These are phyloP conservation scores for Oithona nana DNA, from an alignment of 2,888 invertebrate genomes.

Conservation along the genomic window DNA sequence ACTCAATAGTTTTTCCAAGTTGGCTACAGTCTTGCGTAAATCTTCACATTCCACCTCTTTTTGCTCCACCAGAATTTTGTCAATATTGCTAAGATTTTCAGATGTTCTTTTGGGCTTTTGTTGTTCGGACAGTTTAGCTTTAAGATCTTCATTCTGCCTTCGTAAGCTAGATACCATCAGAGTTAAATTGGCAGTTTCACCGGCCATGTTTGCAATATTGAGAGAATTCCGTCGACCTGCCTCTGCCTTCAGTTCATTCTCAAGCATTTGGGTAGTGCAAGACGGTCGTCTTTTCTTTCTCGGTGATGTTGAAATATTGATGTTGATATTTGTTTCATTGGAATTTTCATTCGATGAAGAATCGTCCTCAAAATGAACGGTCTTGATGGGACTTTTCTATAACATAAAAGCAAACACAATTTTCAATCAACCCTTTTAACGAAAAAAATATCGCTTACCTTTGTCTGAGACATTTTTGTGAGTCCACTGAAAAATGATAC, in stretches of 20 bases:
- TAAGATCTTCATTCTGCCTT: conserved; percentile 29
- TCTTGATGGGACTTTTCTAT: background rate
- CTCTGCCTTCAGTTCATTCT: background rate
- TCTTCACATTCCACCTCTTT: background rate
- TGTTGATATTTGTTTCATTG: background rate
- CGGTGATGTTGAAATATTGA: background rate
- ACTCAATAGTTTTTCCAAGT: conserved; percentile 18
- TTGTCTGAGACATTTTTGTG: too few relatives aligned
- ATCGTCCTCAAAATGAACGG: background rate
- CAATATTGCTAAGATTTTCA: background rate
- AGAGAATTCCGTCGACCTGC: background rate
- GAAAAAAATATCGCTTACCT: too few relatives aligned
- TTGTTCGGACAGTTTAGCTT: conserved; percentile 28
- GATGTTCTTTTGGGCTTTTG: conserved; percentile 19
- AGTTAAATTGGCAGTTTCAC: background rate
- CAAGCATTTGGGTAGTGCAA: background rate
- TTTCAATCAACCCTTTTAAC: too few relatives aligned
- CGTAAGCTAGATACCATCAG: background rate
- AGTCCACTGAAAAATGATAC: too few relatives aligned
- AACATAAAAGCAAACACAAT: too few relatives aligned
- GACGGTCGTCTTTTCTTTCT: background rate
- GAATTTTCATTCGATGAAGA: background rate
- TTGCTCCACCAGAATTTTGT: background rate
- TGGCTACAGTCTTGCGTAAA: background rate
- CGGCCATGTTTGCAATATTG: background rate